Evolutionary conservation across 2,113 vertebrate species (phyloP).

Genomic region (Castor canadensis): DNA sequence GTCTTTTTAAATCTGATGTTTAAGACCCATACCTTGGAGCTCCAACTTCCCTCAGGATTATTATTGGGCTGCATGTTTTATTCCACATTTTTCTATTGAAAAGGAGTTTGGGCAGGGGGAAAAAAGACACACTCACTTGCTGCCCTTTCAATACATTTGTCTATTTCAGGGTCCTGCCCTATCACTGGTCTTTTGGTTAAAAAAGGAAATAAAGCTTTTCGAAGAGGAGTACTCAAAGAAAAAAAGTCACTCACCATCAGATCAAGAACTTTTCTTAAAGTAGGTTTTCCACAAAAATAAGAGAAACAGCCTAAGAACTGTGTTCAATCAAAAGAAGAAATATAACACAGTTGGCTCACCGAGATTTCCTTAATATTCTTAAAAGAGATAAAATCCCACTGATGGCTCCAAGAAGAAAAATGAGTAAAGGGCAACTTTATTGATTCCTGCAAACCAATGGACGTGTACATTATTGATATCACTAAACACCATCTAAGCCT

Average conservation of each 20-base stretch:
- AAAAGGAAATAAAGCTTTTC: background rate
- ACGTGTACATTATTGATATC: slow-evolving; percentile 42
- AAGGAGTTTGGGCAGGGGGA: background rate
- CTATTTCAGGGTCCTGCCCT: background rate
- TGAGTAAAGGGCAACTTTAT: slow-evolving; percentile 56
- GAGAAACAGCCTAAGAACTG: slow-evolving; percentile 37
- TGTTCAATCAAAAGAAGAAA: slow-evolving; percentile 62
- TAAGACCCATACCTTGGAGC: slow-evolving; percentile 33
- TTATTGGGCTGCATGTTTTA: background rate
- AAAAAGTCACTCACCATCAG: slow-evolving; percentile 39
- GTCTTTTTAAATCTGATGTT: background rate
- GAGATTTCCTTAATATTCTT: slow-evolving; percentile 42
- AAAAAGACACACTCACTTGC: slow-evolving; percentile 7
- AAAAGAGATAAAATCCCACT: slow-evolving; percentile 61
- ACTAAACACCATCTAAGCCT: slow-evolving; percentile 64
- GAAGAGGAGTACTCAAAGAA: background rate
- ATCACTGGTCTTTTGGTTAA: slow-evolving; percentile 19
- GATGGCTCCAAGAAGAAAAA: slow-evolving; percentile 54
- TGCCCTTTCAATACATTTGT: background rate
- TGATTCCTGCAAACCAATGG: slow-evolving; percentile 51
- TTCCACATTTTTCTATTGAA: slow-evolving; percentile 37
- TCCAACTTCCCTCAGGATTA: slow-evolving; percentile 35
- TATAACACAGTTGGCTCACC: slow-evolving; percentile 47
- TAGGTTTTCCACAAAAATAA: slow-evolving; percentile 29
- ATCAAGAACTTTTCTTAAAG: slow-evolving; percentile 46